Percentiles rank a stretch among this genome's conserved stretches.
Evolutionary conservation across 2,888 invertebrate species (phyloP).

Genomic region (Aleiodes testaceus): DNA sequence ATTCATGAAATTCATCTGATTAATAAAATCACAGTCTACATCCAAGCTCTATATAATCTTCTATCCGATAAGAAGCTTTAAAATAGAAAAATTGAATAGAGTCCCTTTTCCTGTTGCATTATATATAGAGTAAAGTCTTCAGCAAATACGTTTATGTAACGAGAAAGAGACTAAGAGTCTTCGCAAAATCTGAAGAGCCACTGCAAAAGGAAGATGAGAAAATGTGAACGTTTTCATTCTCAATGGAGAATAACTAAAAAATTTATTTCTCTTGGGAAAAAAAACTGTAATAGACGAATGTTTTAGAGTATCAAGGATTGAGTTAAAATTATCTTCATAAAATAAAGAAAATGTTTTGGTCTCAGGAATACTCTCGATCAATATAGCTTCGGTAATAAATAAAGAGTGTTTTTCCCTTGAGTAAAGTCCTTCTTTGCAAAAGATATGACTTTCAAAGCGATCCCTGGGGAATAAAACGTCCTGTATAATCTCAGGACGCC

Average conservation of each 20-base stretch:
- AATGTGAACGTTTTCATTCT: no score
- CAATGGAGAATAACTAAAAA: no score
- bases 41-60: neutral
- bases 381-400: neutral
- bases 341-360: no score
- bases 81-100: neutral
- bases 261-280: no score
- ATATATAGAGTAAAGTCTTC: neutral
- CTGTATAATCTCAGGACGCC: neutral
- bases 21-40: neutral
- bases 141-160: slow-evolving; percentile 2
- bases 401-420: neutral
- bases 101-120: neutral
- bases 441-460: neutral
- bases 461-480: neutral
- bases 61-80: neutral
- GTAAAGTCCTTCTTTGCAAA: neutral
- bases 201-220: no score
- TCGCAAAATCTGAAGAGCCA: neutral
- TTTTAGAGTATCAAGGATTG: neutral
- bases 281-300: neutral
- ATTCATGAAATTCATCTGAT: neutral
- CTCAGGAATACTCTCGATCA: neutral
- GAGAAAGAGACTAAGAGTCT: neutral
- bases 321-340: neutral